These are phyloP conservation scores for Egretta garzetta DNA, from an alignment of 2,113 vertebrate genomes.

Conservation along the genomic window DNA sequence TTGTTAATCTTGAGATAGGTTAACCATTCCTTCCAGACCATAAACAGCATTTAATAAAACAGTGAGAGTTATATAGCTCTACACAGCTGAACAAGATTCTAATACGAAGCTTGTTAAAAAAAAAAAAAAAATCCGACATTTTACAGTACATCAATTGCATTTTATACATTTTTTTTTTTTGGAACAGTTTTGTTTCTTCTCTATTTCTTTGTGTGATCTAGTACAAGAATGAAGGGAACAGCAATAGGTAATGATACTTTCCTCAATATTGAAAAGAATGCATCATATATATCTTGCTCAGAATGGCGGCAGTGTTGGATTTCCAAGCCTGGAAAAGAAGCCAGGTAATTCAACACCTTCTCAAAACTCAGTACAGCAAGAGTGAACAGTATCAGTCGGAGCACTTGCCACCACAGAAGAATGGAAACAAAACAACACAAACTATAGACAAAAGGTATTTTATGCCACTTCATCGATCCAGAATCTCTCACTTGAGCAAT, in stretches of 20 bases:
- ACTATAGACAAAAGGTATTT: slow-evolving; percentile 36
- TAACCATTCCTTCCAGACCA: slow-evolving; percentile 54
- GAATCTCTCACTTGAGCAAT: slow-evolving; percentile 13
- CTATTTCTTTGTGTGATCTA: slow-evolving; percentile 55
- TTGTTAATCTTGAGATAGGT: slow-evolving; percentile 65
- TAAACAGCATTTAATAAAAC: slow-evolving; percentile 59
- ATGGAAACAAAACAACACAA: slow-evolving; percentile 51
- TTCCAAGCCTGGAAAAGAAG: slow-evolving; percentile 21
- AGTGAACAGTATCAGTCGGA: background rate
- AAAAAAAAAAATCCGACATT: slow-evolving; percentile 53
- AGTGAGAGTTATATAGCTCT: slow-evolving; percentile 51
- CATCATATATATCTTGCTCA: background rate
- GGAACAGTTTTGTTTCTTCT: slow-evolving; percentile 59
- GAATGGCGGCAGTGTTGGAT: background rate
- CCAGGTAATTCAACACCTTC: slow-evolving; percentile 33
- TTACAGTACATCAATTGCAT: slow-evolving; percentile 57
- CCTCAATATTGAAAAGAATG: slow-evolving; percentile 39
- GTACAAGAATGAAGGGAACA: slow-evolving; percentile 39
- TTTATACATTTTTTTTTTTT: slow-evolving; percentile 47
- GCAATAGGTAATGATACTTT: slow-evolving; percentile 16
- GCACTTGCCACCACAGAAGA: slow-evolving; percentile 48
- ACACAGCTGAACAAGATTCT: slow-evolving; percentile 55
- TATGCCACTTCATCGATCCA: background rate
- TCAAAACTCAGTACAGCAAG: slow-evolving; percentile 38
- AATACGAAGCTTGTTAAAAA: slow-evolving; percentile 65